Percentiles rank a stretch among this genome's conserved stretches.
phyloP scores from a whole-genome alignment of 2,797 vertebrate genomes.

The Anabas testudineus region DNA sequence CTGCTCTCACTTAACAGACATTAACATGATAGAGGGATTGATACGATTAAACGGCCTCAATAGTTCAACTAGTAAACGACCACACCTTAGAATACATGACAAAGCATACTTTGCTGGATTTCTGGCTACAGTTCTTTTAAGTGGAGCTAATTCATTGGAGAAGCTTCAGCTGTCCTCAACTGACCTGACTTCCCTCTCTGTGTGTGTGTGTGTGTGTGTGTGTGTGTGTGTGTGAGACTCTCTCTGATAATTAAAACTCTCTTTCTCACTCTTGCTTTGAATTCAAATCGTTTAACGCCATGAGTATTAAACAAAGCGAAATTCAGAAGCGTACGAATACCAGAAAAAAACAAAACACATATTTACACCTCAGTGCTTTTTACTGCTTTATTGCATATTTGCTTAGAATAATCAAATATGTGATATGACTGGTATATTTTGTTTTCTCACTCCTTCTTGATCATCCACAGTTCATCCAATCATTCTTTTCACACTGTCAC shows the following conservation, averaged over 20 bases:
- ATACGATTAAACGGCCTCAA: constrained; percentile 39
- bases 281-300: constrained; percentile 34
- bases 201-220: neutral
- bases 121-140: constrained; percentile 12
- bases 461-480: constrained; percentile 1
- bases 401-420: constrained; percentile 9
- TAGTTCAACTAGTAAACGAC: no score
- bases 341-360: constrained; percentile 19
- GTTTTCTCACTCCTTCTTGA: neutral
- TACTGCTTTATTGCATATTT: constrained; percentile 16
- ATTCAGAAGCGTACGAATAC: constrained; percentile 13
- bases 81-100: constrained; percentile 43
- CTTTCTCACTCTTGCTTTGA: constrained; percentile 28
- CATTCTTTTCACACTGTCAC: constrained; percentile 17
- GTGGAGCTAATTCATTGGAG: constrained; percentile 45
- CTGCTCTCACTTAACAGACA: constrained; percentile 1
- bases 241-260: constrained; percentile 31
- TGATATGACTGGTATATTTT: constrained; percentile 8
- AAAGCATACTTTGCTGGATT: constrained; percentile 8
- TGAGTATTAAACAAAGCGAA: constrained; percentile 35
- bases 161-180: constrained; percentile 35
- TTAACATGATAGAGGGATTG: constrained; percentile 8
- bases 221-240: neutral
- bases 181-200: constrained; percentile 28
- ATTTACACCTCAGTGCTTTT: constrained; percentile 23